Base-by-base conservation (phyloP, 2,888 invertebrate species). In the Globia sparganii region DNA sequence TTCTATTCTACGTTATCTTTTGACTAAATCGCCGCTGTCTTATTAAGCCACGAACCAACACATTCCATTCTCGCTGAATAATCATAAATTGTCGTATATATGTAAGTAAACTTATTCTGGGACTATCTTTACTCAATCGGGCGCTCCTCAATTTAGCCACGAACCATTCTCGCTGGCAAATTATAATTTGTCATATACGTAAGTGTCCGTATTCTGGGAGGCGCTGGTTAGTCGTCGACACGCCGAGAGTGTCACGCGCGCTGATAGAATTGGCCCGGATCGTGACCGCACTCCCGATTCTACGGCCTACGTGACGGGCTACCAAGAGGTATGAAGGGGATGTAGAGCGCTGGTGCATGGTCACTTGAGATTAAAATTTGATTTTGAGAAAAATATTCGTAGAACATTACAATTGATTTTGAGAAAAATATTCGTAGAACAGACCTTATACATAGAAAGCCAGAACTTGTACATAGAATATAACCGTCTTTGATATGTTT, bases 271-370 rank as follows among this genome's bases (percentile, higher is more conserved):
- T 86, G 86, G 73, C 84, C 68, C 31, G 73, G 75, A 80, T 74
- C 86, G 86, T 86, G 86, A 81, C 84, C 84, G 77, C 84, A 78
- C 78, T 86, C 68, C 72, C 76, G 84, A 84, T 74, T 73, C 74
- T 80, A 66, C 72, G 65, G 78, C 79, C 78, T 73, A 85, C 84
- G 84, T 84, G 83, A 85, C 78, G 74, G 69, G 28, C 46, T 66
- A 28, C 78, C 53, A 13, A 0, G 21, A 18, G 6, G 74, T 78
- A 67, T 40, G 40, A 2, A 75, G 2, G 1, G 13, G 59, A 31
- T 15, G 13, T 58, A 40, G 73, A 84, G 64, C 11, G 64, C 59
- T 6, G 18, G 4, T 31, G 58, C 31, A 28, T 18, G n/a, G 2
- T 28, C 1, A 46, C 25, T 59, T 64, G 13, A 74, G n/a, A 80